Conservation (phyloP, 2,797 vertebrate genomes). For the Sciurus carolinensis region DNA sequence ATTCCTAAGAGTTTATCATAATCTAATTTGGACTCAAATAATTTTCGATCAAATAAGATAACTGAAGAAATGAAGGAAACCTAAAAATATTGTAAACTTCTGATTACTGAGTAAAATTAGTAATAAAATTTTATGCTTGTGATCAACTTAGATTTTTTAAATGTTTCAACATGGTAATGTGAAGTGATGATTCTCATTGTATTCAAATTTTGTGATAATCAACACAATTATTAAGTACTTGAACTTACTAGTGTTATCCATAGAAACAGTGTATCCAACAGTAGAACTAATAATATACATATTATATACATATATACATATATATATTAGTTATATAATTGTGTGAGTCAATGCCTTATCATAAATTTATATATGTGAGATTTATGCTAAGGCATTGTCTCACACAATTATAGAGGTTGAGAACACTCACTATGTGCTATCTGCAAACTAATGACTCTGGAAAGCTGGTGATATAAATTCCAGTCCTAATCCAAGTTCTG, state of each 20-base stretch:
- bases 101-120: not conserved
- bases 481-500: not conserved
- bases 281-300: not conserved
- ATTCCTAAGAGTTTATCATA: not conserved
- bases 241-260: not conserved
- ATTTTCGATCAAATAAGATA: not conserved
- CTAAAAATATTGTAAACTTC: not conserved
- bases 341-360: not conserved
- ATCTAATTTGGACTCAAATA: constrained; percentile 1
- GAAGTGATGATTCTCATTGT: not conserved
- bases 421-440: not conserved
- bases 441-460: not conserved
- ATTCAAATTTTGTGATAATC: not conserved
- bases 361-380: not conserved
- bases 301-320: too few relatives aligned
- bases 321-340: not conserved
- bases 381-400: not conserved
- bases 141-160: not conserved
- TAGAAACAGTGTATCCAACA: not conserved
- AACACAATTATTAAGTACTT: not conserved
- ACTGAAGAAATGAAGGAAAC: not conserved
- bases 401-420: not conserved
- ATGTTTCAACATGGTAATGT: not conserved
- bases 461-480: not conserved
- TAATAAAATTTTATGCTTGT: not conserved